Percentiles rank a stretch among this genome's conserved stretches.
phyloP scores from a whole-genome alignment of 2,888 invertebrate genomes.

The Meloe dianella region DNA sequence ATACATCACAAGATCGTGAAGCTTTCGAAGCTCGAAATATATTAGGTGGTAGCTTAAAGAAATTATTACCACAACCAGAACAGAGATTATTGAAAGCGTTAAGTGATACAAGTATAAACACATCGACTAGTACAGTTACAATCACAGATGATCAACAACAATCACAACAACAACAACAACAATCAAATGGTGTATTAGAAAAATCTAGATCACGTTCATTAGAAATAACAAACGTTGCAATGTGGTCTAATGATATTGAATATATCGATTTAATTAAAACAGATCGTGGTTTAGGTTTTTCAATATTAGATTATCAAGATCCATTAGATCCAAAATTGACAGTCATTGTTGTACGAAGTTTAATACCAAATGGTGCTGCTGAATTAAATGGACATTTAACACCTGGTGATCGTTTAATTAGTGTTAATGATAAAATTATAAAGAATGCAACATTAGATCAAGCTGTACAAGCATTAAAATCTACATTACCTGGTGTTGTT shows the following conservation, averaged over 20 bases:
- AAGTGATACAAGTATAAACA: conserved; percentile 91
- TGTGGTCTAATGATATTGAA: conserved; percentile 96
- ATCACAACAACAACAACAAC: neutral
- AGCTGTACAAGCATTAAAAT: conserved; percentile 95
- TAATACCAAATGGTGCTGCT: conserved; percentile 98
- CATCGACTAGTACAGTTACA: conserved; percentile 79
- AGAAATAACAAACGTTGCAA: conserved; percentile 93
- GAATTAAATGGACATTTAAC: conserved; percentile 92
- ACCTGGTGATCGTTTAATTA: conserved; percentile 88
- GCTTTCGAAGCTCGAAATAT: conserved; percentile 83
- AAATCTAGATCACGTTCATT: conserved; percentile 86
- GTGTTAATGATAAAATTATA: conserved; percentile 89
- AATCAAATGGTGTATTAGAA: conserved; percentile 57
- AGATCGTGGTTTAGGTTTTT: conserved; percentile 96
- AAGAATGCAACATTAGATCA: conserved; percentile 92
- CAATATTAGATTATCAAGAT: conserved; percentile 97
- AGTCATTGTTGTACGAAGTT: conserved; percentile 94
- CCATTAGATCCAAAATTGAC: conserved; percentile 94
- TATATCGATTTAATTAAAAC: conserved; percentile 91
- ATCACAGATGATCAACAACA: conserved; percentile 65
- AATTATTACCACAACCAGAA: conserved; percentile 65
- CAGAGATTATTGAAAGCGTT: conserved; percentile 83
- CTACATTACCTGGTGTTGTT: conserved; percentile 88
- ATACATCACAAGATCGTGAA: conserved; percentile 75
- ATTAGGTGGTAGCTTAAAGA: conserved; percentile 85